Conservation (phyloP, 1,140 invertebrate genomes). For the Leguminivora glycinivorella region DNA sequence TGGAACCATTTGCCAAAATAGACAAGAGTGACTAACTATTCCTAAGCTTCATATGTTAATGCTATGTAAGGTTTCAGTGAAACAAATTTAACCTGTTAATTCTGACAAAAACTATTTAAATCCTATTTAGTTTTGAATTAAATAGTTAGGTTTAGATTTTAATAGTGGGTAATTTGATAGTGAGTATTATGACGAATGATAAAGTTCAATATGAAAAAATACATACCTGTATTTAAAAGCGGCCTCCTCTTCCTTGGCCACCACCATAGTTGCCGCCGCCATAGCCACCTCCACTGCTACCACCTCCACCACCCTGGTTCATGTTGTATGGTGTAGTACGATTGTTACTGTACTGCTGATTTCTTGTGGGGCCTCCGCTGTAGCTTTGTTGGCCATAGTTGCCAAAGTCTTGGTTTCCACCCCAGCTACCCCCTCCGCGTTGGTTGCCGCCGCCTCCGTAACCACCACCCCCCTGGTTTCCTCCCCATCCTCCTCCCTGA, state of each 20-base stretch:
- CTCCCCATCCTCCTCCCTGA: slow-evolving; percentile 64
- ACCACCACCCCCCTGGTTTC: slow-evolving; percentile 59
- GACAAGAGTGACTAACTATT: slow-evolving; percentile 40
- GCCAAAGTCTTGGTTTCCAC: slow-evolving; percentile 84
- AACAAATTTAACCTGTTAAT: slow-evolving; percentile 39
- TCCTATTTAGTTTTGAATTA: slow-evolving; percentile 29
- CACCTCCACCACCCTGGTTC: slow-evolving; percentile 77
- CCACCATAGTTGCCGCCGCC: slow-evolving; percentile 62
- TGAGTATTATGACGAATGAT: slow-evolving; percentile 42
- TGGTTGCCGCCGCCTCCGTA: slow-evolving; percentile 41
- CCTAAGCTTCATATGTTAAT: slow-evolving; percentile 64
- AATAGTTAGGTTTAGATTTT: slow-evolving; percentile 28
- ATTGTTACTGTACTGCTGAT: slow-evolving; percentile 83
- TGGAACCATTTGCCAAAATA: slow-evolving; percentile 47
- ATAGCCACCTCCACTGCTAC: slow-evolving; percentile 54
- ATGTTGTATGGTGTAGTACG: slow-evolving; percentile 84
- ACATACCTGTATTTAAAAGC: slow-evolving; percentile 66
- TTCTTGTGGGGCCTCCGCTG: slow-evolving; percentile 85
- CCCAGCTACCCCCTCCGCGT: slow-evolving; percentile 65
- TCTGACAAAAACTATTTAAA: slow-evolving; percentile 29
- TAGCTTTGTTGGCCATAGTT: slow-evolving; percentile 88
- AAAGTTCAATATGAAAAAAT: slow-evolving; percentile 35
- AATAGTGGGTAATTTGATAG: slow-evolving; percentile 13
- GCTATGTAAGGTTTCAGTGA: slow-evolving; percentile 61
- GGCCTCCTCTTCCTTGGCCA: slow-evolving; percentile 55